Percentiles rank a stretch among this genome's conserved stretches.
Conservation (phyloP, 2,888 invertebrate species). For the Acleris laterana region DNA sequence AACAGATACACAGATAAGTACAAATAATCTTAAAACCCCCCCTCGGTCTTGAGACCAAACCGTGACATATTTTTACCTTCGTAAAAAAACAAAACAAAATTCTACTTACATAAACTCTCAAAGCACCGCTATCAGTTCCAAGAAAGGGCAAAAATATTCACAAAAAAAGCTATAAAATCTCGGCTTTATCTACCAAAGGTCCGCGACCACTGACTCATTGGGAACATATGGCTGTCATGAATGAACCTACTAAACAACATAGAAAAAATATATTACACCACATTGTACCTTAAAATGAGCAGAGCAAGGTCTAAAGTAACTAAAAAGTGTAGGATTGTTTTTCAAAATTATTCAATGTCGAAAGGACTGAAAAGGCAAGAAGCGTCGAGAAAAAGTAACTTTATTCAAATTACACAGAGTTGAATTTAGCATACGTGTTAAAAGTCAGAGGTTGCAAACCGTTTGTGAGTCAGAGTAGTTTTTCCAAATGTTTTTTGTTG, state of each 20-base stretch:
- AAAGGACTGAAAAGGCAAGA: constrained; percentile 3
- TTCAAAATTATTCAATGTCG: constrained; percentile 2
- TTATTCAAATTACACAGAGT: background rate
- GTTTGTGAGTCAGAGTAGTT: constrained; percentile 42
- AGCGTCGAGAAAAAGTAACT: background rate
- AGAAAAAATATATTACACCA: constrained; percentile 9
- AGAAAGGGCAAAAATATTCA: constrained; percentile 37
- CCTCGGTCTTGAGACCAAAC: too few species aligned
- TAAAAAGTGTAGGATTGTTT: constrained; percentile 34
- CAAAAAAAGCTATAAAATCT: constrained; percentile 44
- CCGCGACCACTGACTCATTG: constrained; percentile 44
- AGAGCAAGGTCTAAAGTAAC: constrained; percentile 42
- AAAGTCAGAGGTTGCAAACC: constrained; percentile 34
- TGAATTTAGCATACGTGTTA: background rate
- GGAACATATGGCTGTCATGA: constrained; percentile 44
- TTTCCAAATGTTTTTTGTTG: constrained; percentile 44
- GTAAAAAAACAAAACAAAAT: constrained; percentile 5
- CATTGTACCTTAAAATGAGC: constrained; percentile 34
- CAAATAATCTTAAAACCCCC: too few species aligned
- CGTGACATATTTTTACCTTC: background rate
- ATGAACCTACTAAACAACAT: constrained; percentile 39
- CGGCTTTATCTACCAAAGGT: constrained; percentile 40
- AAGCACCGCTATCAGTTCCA: constrained; percentile 24
- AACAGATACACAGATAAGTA: too few species aligned
- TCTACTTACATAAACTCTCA: constrained; percentile 11